Evolutionary conservation across 1,140 invertebrate genomes (phyloP), one percentile per base, ranked within the genome.

Genomic region (Bombus ignitus): DNA sequence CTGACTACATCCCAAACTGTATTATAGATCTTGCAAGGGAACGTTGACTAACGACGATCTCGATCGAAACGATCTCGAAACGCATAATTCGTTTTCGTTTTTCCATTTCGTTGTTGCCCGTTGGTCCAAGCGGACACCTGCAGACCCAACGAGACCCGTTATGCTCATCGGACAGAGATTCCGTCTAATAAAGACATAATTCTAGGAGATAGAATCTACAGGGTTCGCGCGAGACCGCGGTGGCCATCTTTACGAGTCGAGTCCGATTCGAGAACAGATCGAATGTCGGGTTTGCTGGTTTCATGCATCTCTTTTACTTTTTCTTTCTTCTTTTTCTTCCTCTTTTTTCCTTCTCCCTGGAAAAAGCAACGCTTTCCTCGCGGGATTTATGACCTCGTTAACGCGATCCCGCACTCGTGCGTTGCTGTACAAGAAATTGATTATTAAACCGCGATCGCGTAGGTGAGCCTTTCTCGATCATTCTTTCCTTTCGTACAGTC

Each of bases 171-270:
- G 88, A 89, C 89, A 89, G 91, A 88, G 89, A 93, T 92, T 91
- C 88, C 85, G 85, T 76, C 93, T 94, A 94, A 94, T 94, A 94
- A 94, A 94, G 93, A 94, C 93, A 94, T 94, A 93, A 94, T 94
- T 94, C 89, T 93, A 93, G 85, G 32, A 89, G 93, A 94, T 94
- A 93, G 87, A 89, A 93, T 93, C 92, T 92, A 85, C 81, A 22
- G 37, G 25, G 89, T 92, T 88, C 83, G 83, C 84, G 73, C 65
- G 62, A 37, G 25, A 25, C 32, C 53, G 78, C 82, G 83, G 62
- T 62, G 35, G 75, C 39, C 37, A 91, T 91, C 88, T 92, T 92
- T 91, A 92, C 90, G 88, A 91, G 82, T 83, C 81, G 62, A 66
- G 32, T 89, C 88, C 87, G 87, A 92, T 92, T 92, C 85, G 88